Base-by-base conservation (phyloP, 2,888 invertebrate genomes). In the Drosophila trichaetosa region DNA sequence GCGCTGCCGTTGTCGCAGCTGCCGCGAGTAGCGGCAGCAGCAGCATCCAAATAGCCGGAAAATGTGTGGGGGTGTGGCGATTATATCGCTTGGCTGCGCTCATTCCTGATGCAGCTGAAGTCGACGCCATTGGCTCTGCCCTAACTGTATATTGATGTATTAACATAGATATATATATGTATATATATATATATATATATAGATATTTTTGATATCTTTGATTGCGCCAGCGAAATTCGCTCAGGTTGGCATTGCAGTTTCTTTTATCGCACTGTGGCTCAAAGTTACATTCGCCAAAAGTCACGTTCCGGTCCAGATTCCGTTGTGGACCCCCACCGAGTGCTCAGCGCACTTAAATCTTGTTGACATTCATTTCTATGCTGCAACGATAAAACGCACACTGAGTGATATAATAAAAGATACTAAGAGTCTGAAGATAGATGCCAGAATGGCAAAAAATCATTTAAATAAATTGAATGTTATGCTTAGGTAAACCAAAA, bases 161-260 rank as follows among this genome's bases (percentile, higher is more conserved):
- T 31, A 31, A 16, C 53, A 65, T 72, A 49, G 49, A 46, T 56
- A 60, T 49, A 64, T 66, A 62, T 69, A 53, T 73, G 38, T 36
- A 40, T 53, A 21, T 52, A 51, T 48, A 16, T 70, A 36, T 62
- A 46, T 69, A 27, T 70, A 36, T 65, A 46, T 69, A 27, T 71
- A 24, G 42, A 52, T 48, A 18, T 71, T 33, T 65, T 61, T 83
- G 87, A 79, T 84, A 82, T 89, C 56, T 73, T 68, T 84, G 83
- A 87, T 84, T 79, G 70, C 69, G 63, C 69, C 69, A 73, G 68
- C 71, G 64, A 69, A 79, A 58, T 72, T 76, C 58, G 78, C 76
- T 83, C 81, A 82, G 76, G 85, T 89, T 89, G 88, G 69, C 85
- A 85, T 85, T 70, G 82, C 83, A 83, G 60, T 70, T 76, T 27